These are phyloP conservation scores for Vulpes ferrilata DNA, from an alignment of 2,113 vertebrate species.

Conservation along the genomic window DNA sequence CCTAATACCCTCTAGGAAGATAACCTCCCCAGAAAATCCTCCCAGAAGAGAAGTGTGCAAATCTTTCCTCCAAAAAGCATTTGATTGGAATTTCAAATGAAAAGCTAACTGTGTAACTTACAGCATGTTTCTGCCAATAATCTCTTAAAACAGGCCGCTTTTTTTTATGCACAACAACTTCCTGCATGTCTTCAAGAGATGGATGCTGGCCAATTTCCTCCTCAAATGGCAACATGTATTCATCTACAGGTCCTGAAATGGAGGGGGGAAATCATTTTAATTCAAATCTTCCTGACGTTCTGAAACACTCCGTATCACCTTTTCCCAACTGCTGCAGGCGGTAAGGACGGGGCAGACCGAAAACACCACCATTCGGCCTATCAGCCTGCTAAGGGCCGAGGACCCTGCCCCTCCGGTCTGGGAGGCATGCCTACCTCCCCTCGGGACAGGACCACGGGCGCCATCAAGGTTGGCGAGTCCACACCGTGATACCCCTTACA, in stretches of 20 bases:
- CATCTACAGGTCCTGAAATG: conserved; percentile 94
- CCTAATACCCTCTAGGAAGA: background rate
- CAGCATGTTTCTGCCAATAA: conserved; percentile 98
- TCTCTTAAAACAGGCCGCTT: conserved; percentile 96
- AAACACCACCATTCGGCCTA: background rate
- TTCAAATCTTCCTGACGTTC: conserved; percentile 58
- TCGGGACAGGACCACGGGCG: fast-evolving
- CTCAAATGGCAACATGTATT: conserved; percentile 98
- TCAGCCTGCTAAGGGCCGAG: background rate
- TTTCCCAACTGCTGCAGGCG: conserved; percentile 11
- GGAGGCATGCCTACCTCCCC: background rate
- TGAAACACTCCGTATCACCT: conserved; percentile 38
- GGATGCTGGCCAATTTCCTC: conserved; percentile 99
- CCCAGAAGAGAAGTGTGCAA: background rate
- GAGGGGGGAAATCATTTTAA: background rate
- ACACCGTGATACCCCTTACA: background rate
- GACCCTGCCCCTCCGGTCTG: too few relatives aligned
- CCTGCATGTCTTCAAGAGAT: conserved; percentile 99
- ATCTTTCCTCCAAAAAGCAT: background rate
- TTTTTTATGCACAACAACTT: conserved; percentile 99
- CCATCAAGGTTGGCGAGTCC: background rate
- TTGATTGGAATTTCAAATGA: conserved; percentile 22
- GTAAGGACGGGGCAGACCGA: background rate
- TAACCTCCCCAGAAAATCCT: conserved; percentile 21
- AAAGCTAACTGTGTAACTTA: conserved; percentile 85